Base-by-base conservation (phyloP, 30 jellyfish, hydroid and myxozoan genomes). In the Hydractinia symbiolongicarpus region DNA sequence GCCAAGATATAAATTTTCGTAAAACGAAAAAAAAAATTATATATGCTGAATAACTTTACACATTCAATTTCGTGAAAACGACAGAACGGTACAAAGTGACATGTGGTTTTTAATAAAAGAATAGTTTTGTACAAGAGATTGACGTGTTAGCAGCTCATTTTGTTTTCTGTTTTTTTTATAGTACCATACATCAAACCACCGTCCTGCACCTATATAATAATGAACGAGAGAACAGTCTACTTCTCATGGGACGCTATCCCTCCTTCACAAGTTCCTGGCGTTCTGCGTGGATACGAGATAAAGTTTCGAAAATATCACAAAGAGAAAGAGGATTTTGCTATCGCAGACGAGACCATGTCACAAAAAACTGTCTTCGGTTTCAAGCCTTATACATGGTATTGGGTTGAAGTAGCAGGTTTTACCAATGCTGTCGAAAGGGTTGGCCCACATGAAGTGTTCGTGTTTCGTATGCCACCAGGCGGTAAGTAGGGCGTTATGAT, bases 391-490 rank as follows among this genome's bases (percentile, higher is more conserved):
- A 75, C 83, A 10, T 75, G 76, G 74, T 75, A 75, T 54, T 55
- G 83, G 83, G 83, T 75, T 6, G 83, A 75, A 50, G 77, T 75
- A 6, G 77, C 83, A 0, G 83, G 83, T 49, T 75, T 49, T 4
- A 50, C 83, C 19, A 75, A 11, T 30, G 83, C 51, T 15, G 83
- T 76, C n/a, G 44, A 30, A 30, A 30, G 44, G 44, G 55, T 55
- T 15, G 83, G 83, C 9, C 83, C 83, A 51, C 51, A 50, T 16
- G 78, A 50, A 53, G 21, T 54, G 17, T 75, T 75, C 54, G 83
- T 75, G 8, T 75, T 21, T 54, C 74, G 50, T 6, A 75, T 50
- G 76, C 83, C 83, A 6, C 78, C 51, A 15, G 83, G 83, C 14
- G 77, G 83, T 75, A 19, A 75, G 83, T 21, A 0, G 17, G 4